Evolutionary conservation across 92 coral and sea anemone species (phyloP), one percentile per base, ranked within the genome.

Genomic region (Virgularia gustaviana): DNA sequence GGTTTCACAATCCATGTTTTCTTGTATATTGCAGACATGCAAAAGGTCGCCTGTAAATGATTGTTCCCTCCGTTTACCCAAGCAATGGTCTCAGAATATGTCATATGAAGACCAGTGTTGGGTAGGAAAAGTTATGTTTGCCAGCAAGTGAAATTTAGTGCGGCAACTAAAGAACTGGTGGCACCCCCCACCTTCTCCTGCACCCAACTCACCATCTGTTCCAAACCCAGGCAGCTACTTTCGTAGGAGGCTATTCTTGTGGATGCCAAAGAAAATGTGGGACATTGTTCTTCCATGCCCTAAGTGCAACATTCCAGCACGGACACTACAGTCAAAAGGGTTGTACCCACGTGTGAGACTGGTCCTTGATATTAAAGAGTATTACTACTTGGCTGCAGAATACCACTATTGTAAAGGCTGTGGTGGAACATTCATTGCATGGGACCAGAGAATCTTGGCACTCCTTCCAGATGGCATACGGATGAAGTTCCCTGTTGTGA

Each of bases 241-340:
- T 73, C 52, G 38, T 19, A 33, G 79, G 9, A 62, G 75, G 16
- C 49, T 83, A 13, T 76, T 70, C 41, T 57, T 82, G 39, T 83
- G 87, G 83, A 83, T 77, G 87, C 87, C 87, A 0, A 38, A 55
- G 57, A 49, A 51, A 39, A 70, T 71, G 75, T 77, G 83, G 83
- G 57, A 55, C 18, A 72, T 77, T n/a, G 83, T 36, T 29, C 68
- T 78, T 10, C n/a, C 38, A 11, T 78, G 83, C 47, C 78, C 78
- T 27, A 30, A 53, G 5, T 70, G 79, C 58, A 49, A 31, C 24
- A 29, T n/a, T n/a, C n/a, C n/a, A n/a, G n/a, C n/a, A 54, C 18
- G 64, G 52, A 34, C 70, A 10, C 52, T 71, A 20, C 67, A 58
- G 65, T 71, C 79, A 4, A 83, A 83, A 44, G 83, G 87, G 9